A percentile compares a stretch with the other conserved stretches of the same genome.
phyloP scores from a whole-genome alignment of 2,113 vertebrate genomes.

The Anguilla rostrata region DNA sequence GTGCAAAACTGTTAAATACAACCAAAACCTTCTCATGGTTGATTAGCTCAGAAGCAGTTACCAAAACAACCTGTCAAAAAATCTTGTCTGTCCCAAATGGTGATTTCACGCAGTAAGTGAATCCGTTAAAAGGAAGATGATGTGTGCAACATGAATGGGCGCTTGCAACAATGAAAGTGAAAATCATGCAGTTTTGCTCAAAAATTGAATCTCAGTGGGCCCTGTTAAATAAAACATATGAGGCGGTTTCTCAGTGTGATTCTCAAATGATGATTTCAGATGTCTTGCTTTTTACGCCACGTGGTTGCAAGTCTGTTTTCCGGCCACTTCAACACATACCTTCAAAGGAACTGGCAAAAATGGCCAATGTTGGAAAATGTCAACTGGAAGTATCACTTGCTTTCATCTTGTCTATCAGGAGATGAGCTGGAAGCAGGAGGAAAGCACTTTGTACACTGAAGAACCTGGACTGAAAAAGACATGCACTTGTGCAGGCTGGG shows the following conservation, averaged over 20 bases:
- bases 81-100: neutral
- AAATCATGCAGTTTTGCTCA: neutral
- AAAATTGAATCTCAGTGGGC: neutral
- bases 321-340: neutral
- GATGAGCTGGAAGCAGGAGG: neutral
- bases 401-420: neutral
- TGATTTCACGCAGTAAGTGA: neutral
- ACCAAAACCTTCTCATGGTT: neutral
- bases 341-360: neutral
- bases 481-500: neutral
- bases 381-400: neutral
- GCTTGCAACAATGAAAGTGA: neutral
- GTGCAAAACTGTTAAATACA: neutral
- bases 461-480: neutral
- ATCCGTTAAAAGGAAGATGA: neutral
- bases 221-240: no score
- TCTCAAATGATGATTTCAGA: neutral
- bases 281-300: neutral
- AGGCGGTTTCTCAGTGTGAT: neutral
- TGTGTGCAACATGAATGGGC: neutral
- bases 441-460: neutral
- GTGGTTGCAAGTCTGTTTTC: neutral
- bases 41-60: neutral
- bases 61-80: neutral
- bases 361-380: neutral